Conservation (phyloP, 1,140 invertebrate genomes). For the Solen grandis region DNA sequence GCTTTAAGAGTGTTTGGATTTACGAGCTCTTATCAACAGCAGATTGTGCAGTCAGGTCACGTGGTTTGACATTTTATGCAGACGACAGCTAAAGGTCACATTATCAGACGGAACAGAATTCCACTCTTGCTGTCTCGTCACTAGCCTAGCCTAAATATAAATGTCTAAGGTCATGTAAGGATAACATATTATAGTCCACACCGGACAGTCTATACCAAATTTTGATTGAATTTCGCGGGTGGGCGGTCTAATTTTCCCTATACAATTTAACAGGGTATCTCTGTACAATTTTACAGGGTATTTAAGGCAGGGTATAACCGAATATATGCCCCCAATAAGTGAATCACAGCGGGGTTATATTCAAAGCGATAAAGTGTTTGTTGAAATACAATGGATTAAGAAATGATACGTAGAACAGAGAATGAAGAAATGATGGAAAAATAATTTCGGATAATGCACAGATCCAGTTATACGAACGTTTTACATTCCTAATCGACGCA, state of each 20-base stretch:
- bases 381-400: too few relatives aligned
- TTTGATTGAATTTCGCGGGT: background rate
- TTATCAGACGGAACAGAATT: conserved; percentile 57
- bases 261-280: background rate
- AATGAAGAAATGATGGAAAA: too few relatives aligned
- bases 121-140: conserved; percentile 35
- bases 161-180: conserved; percentile 39
- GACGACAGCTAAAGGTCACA: conserved; percentile 51
- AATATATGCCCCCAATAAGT: background rate
- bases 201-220: background rate
- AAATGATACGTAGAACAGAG: too few relatives aligned
- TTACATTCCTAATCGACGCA: too few relatives aligned
- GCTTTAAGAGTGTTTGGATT: conserved; percentile 33
- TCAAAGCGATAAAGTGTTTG: too few relatives aligned
- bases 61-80: conserved; percentile 44
- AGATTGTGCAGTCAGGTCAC: conserved; percentile 47
- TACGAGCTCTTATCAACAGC: conserved; percentile 45
- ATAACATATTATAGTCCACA: conserved; percentile 14
- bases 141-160: conserved; percentile 6
- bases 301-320: background rate
- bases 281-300: conserved; percentile 1
- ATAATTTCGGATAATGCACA: too few relatives aligned
- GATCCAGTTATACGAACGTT: too few relatives aligned
- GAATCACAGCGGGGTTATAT: background rate
- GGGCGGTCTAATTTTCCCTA: background rate